Evolutionary conservation across 2,888 invertebrate species (phyloP).

Genomic region (Corythucha ciliata): DNA sequence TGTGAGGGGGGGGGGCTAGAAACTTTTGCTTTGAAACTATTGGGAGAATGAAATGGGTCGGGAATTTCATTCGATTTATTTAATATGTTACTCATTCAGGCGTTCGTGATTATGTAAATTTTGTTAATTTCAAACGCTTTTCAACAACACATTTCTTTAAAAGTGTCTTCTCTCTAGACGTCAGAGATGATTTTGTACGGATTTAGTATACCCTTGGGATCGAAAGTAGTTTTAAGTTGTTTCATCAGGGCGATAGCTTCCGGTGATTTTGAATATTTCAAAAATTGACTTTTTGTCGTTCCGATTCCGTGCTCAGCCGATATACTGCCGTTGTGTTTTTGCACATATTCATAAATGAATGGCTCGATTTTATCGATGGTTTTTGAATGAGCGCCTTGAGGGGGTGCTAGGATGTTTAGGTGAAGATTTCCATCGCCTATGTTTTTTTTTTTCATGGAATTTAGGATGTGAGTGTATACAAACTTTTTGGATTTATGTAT

Average conservation of each 20-base stretch:
- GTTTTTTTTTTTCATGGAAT: no score
- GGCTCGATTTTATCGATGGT: slow-evolving; percentile 56
- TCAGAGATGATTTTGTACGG: slow-evolving; percentile 77
- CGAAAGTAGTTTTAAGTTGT: slow-evolving; percentile 72
- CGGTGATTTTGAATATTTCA: slow-evolving; percentile 64
- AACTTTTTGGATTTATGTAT: no score
- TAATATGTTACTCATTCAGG: no score
- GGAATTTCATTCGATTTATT: no score
- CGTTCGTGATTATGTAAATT: no score
- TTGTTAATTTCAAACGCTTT: no score
- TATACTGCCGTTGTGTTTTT: slow-evolving; percentile 69
- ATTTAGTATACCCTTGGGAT: slow-evolving; percentile 88
- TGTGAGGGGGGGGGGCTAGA: no score
- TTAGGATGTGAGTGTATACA: no score
- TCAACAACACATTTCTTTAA: no score
- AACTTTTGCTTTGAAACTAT: no score
- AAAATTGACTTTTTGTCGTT: slow-evolving; percentile 68
- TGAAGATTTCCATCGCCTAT: slow-evolving; percentile 94
- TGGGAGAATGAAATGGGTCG: no score
- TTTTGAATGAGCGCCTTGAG: slow-evolving; percentile 37
- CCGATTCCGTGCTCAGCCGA: slow-evolving; percentile 98
- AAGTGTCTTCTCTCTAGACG: no score
- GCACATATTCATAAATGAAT: slow-evolving; percentile 76
- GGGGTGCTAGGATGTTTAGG: slow-evolving; percentile 64
- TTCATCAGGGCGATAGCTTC: slow-evolving; percentile 71